Evolutionary conservation across 2,797 vertebrate species (phyloP).

Genomic region (Tapera naevia): DNA sequence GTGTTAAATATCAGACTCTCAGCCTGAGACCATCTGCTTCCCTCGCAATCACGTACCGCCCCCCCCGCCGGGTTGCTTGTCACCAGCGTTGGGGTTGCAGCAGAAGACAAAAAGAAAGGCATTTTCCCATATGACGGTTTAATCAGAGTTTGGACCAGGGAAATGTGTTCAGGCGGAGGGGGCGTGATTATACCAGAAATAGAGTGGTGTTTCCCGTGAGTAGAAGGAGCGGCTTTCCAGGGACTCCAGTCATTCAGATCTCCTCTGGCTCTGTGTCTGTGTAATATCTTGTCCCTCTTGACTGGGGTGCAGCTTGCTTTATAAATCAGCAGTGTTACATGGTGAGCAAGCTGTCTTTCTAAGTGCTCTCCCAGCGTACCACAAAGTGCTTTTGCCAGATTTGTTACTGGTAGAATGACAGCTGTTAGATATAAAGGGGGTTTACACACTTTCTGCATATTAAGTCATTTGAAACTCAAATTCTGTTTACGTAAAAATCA

Average conservation of each 20-base stretch:
- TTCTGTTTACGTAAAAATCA: background rate
- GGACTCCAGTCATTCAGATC: background rate
- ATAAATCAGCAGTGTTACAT: background rate
- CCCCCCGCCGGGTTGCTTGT: background rate
- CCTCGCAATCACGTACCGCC: background rate
- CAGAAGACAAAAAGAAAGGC: background rate
- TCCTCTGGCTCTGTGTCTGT: background rate
- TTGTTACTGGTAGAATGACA: background rate
- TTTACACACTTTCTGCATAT: background rate
- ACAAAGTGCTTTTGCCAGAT: background rate
- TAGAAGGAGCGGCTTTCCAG: background rate
- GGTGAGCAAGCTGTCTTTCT: background rate
- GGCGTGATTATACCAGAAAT: background rate
- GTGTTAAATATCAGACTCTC: conserved; percentile 33
- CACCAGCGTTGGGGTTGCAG: background rate
- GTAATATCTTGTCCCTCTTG: background rate
- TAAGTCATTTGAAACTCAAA: background rate
- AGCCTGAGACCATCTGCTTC: conserved; percentile 37
- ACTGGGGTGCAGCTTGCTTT: background rate
- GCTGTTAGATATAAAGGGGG: background rate
- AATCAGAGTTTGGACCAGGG: background rate
- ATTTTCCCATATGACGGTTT: background rate
- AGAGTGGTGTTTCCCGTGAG: background rate
- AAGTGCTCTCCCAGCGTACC: background rate
- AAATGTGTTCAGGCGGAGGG: background rate